Evolutionary conservation across 35 echinoderm and acorn worm species (phyloP).

Genomic region (Holothuria glaberrima): DNA sequence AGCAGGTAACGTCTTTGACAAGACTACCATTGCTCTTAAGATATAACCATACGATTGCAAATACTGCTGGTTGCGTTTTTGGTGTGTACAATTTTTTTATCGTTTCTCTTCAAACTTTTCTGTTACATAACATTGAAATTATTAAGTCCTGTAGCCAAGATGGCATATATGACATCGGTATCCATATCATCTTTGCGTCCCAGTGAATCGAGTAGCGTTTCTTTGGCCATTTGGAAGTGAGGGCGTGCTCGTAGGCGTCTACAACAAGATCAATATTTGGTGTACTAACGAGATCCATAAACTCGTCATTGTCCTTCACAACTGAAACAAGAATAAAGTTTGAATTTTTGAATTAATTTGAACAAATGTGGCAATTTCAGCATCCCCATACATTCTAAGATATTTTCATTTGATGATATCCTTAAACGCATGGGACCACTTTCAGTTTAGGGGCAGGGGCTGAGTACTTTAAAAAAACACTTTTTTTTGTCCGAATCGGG

Average conservation of each 20-base stretch:
- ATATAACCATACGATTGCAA: no score
- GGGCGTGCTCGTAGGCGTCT: slow-evolving; percentile 90
- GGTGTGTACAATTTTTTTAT: no score
- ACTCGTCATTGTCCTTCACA: slow-evolving; percentile 25
- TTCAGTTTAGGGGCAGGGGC: no score
- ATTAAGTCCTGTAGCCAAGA: slow-evolving; percentile 59
- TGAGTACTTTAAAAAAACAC: no score
- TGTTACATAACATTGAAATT: slow-evolving; percentile 30
- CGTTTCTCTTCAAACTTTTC: not conserved
- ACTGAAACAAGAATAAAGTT: slow-evolving; percentile 9
- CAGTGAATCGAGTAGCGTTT: slow-evolving; percentile 72
- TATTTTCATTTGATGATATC: no score
- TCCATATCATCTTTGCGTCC: slow-evolving; percentile 77
- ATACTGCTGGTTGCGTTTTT: no score
- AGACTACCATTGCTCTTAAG: no score
- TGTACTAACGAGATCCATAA: slow-evolving; percentile 18
- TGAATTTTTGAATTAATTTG: not conserved
- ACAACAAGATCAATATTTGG: slow-evolving; percentile 71
- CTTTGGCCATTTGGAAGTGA: slow-evolving; percentile 76
- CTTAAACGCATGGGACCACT: no score
- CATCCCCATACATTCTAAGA: no score
- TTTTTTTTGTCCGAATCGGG: no score
- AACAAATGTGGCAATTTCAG: not conserved
- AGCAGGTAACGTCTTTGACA: no score
- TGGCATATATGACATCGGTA: slow-evolving; percentile 80